Conservation (phyloP, 2,888 invertebrate species). For the Helicoverpa assulta region DNA sequence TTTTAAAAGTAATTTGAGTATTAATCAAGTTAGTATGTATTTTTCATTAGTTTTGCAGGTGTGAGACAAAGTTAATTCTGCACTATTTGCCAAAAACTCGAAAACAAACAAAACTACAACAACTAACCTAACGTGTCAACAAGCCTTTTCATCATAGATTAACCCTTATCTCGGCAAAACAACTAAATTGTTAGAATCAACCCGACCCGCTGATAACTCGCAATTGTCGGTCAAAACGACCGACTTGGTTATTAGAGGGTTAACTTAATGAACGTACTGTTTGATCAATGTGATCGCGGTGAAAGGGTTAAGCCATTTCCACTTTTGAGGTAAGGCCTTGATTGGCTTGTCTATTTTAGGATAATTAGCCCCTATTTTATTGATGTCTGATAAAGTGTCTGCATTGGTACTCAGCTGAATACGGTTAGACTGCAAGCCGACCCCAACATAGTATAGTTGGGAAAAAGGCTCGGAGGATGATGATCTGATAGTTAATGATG, state of each 20-base stretch:
- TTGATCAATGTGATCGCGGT: slow-evolving; percentile 33
- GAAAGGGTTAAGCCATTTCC: slow-evolving; percentile 29
- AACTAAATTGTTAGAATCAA: slow-evolving; percentile 48
- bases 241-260: slow-evolving; percentile 46
- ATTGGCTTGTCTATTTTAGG: slow-evolving; percentile 12
- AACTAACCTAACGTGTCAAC: slow-evolving; percentile 29
- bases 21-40: no score
- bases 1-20: no score
- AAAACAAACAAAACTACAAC: neutral
- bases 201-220: slow-evolving; percentile 43
- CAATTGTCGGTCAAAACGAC: slow-evolving; percentile 40
- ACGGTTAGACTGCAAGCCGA: no score
- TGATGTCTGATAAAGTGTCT: no score
- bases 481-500: no score
- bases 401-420: no score
- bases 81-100: no score
- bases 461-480: no score
- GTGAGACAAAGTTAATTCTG: no score
- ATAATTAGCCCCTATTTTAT: neutral
- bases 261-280: slow-evolving; percentile 39
- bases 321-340: slow-evolving; percentile 18
- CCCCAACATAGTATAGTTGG: no score
- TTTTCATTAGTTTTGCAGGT: no score
- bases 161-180: slow-evolving; percentile 49
- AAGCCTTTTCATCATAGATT: slow-evolving; percentile 35